Evolutionary conservation across 2,113 vertebrate species (phyloP).

Genomic region (Romanogobio albipinnatus): DNA sequence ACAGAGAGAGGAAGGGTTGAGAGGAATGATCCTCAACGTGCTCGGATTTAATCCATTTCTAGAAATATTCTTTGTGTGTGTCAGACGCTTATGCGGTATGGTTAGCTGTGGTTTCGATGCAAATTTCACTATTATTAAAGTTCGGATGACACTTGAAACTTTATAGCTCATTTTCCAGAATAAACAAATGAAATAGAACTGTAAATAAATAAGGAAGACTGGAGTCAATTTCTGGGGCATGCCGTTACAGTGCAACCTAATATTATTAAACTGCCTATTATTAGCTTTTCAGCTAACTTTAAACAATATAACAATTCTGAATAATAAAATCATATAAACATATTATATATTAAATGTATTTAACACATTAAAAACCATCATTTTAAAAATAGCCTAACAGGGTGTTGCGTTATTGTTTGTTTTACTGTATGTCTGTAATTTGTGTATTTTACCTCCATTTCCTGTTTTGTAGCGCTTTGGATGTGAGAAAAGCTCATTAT

Average conservation of each 20-base stretch:
- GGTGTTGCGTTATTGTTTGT: too few relatives aligned
- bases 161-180: slow-evolving; percentile 1
- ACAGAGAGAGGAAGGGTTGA: slow-evolving; percentile 5
- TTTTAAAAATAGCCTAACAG: too few relatives aligned
- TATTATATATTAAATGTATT: neutral
- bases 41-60: slow-evolving; percentile 27
- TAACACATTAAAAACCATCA: too few relatives aligned
- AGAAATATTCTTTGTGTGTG: slow-evolving; percentile 13
- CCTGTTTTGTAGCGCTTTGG: too few relatives aligned
- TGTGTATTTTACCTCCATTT: too few relatives aligned
- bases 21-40: slow-evolving; percentile 38
- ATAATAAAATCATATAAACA: neutral
- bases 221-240: neutral
- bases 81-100: neutral
- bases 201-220: neutral
- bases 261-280: neutral
- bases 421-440: too few relatives aligned
- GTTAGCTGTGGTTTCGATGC: slow-evolving; percentile 18
- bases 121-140: slow-evolving; percentile 4
- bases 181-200: neutral
- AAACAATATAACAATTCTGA: neutral
- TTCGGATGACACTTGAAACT: slow-evolving; percentile 1
- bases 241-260: too few relatives aligned
- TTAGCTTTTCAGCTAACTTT: neutral
- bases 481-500: too few relatives aligned